These are phyloP conservation scores for Oreochromis aureus DNA, from an alignment of 2,113 vertebrate species.

Conservation along the genomic window DNA sequence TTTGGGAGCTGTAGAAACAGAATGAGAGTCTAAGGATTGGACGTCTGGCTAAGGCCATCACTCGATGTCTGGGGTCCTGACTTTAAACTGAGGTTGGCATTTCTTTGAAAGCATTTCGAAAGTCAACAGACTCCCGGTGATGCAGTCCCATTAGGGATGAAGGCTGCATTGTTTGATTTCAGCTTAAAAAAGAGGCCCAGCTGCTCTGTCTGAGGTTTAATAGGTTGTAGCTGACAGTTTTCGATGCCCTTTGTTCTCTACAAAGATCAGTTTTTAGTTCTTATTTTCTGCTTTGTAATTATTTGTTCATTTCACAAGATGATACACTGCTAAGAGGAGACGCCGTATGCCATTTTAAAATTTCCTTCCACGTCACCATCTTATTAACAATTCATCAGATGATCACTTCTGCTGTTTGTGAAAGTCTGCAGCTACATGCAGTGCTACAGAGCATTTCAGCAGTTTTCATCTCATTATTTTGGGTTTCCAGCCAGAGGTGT, in stretches of 20 bases:
- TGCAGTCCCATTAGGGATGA: not conserved
- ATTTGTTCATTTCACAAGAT: fast-evolving
- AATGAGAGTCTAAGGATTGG: not conserved
- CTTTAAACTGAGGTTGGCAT: not conserved
- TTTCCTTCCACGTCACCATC: not conserved
- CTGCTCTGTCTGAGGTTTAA: not conserved
- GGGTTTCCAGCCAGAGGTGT: not conserved
- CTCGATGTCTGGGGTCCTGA: not conserved
- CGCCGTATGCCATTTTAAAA: not conserved
- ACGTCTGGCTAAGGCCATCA: not conserved
- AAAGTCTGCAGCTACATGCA: not conserved
- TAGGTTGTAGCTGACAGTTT: not conserved
- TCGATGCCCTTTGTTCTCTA: not conserved
- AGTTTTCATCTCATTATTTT: not conserved
- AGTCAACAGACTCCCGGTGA: not conserved
- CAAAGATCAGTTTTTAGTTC: not conserved
- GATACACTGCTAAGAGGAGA: not conserved
- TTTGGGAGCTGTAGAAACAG: not conserved
- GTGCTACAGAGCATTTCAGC: not conserved
- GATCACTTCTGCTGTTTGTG: not conserved
- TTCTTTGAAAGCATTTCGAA: not conserved
- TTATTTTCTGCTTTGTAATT: not conserved
- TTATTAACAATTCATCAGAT: not conserved
- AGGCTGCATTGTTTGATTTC: not conserved
- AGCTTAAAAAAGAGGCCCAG: not conserved